phyloP scores from a whole-genome alignment of 2,888 invertebrate species.

The Eretmocerus hayati region DNA sequence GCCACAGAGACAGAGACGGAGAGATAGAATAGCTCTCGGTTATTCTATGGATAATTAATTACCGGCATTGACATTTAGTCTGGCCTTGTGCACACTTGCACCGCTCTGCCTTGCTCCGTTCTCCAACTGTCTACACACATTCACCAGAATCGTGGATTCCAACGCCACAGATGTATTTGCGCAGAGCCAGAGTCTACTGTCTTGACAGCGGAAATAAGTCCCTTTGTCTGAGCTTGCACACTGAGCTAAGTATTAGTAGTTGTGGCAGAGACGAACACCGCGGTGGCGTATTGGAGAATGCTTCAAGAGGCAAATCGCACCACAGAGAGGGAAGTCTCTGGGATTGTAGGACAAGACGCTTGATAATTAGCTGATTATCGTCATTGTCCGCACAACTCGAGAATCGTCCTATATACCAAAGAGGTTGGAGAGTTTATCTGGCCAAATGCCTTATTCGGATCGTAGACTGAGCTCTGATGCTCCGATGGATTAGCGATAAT shows the following conservation, averaged over 20 bases:
- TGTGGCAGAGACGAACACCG: too few species aligned
- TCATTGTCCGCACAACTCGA: conserved; percentile 8
- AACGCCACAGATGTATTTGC: too few species aligned
- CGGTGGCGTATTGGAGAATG: too few species aligned
- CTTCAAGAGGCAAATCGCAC: too few species aligned
- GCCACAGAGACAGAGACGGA: not conserved
- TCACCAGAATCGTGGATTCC: not conserved
- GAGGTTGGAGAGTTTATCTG: not conserved
- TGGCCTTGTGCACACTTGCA: not conserved
- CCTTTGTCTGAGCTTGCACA: conserved; percentile 1
- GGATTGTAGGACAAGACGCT: conserved; percentile 8
- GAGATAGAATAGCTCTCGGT: conserved; percentile 6
- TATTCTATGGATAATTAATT: conserved; percentile 29
- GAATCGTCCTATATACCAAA: too few species aligned
- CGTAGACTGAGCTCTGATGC: too few species aligned
- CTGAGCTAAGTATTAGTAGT: too few species aligned
- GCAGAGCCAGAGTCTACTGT: too few species aligned
- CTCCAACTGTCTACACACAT: not conserved
- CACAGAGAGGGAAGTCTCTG: too few species aligned
- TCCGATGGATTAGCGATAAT: too few species aligned
- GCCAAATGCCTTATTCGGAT: not conserved
- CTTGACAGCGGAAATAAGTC: not conserved
- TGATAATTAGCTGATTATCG: conserved; percentile 21
- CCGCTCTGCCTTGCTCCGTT: not conserved
- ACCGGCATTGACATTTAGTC: conserved; percentile 13